Evolutionary conservation across 1,140 invertebrate species (phyloP).

Genomic region (Campodea augens): DNA sequence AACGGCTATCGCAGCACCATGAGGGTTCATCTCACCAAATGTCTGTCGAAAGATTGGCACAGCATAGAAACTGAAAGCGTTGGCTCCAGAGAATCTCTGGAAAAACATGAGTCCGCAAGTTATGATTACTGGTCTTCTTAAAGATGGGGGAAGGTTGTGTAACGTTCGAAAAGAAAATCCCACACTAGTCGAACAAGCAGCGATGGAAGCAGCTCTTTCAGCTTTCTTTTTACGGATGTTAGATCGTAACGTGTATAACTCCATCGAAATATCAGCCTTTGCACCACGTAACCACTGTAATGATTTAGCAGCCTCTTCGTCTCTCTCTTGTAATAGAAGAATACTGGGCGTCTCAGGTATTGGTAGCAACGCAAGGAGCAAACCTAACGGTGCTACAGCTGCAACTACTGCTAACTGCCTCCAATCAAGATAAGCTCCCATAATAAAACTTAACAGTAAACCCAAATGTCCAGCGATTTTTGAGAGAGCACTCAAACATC

Average conservation of each 20-base stretch:
- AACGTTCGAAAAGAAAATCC: slow-evolving; percentile 15
- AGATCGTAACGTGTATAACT: slow-evolving; percentile 40
- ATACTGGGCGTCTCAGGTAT: slow-evolving; percentile 70
- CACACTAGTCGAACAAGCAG: slow-evolving; percentile 19
- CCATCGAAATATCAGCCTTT: slow-evolving; percentile 45
- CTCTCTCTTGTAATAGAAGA: slow-evolving; percentile 46
- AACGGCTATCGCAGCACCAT: slow-evolving; percentile 55
- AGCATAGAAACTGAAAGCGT: slow-evolving; percentile 64
- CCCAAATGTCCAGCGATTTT: slow-evolving; percentile 72
- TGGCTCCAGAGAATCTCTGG: slow-evolving; percentile 59
- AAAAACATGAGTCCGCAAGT: slow-evolving; percentile 71
- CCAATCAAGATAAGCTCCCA: slow-evolving; percentile 65
- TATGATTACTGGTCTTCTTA: slow-evolving; percentile 47
- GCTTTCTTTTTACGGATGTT: slow-evolving; percentile 30
- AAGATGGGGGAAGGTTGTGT: slow-evolving; percentile 21
- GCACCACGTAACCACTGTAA: slow-evolving; percentile 53
- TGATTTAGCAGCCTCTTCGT: slow-evolving; percentile 54
- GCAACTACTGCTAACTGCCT: slow-evolving; percentile 53
- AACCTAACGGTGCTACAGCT: slow-evolving; percentile 38
- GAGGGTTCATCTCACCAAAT: slow-evolving; percentile 56
- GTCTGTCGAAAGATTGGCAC: slow-evolving; percentile 59
- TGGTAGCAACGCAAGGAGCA: slow-evolving; percentile 23
- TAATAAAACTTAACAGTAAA: slow-evolving; percentile 54
- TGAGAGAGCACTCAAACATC: slow-evolving; percentile 59
- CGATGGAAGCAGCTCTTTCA: slow-evolving; percentile 10